Evolutionary conservation across 2,797 vertebrate species (phyloP).

Genomic region (Anabacerthia variegaticeps): DNA sequence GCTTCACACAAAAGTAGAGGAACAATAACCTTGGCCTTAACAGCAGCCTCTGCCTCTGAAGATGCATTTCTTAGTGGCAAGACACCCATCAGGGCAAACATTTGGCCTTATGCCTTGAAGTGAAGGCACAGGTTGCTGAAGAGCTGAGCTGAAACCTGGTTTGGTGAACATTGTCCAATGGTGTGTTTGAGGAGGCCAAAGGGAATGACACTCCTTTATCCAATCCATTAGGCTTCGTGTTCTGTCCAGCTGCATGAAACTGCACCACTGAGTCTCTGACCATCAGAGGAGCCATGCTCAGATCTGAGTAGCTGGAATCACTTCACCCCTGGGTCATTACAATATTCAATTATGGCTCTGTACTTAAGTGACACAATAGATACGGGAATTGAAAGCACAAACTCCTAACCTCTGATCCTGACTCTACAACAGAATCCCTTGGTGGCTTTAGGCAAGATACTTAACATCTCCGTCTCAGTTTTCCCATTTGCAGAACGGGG

Average conservation of each 20-base stretch:
- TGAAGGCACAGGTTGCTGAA: background rate
- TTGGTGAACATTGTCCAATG: background rate
- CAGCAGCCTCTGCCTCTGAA: background rate
- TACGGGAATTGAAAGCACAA: slow-evolving; percentile 31
- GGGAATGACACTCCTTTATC: background rate
- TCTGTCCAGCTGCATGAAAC: accelerated
- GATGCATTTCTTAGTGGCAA: background rate
- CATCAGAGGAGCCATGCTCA: background rate
- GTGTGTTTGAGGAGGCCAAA: background rate
- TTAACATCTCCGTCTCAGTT: background rate
- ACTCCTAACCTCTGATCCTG: slow-evolving; percentile 47
- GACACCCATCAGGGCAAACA: background rate
- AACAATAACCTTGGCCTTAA: background rate
- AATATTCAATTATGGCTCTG: background rate
- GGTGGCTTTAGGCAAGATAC: slow-evolving; percentile 6
- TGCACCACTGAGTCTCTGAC: background rate
- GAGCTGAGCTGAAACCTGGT: background rate
- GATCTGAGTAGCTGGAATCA: background rate
- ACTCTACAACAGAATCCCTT: background rate
- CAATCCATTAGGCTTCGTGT: background rate
- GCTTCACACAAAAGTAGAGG: background rate
- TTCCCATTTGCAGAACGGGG: slow-evolving; percentile 33
- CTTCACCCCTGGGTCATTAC: background rate
- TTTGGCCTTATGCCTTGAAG: background rate
- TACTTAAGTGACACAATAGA: slow-evolving; percentile 41